These are phyloP conservation scores for Corythoichthys intestinalis DNA, from an alignment of 2,113 vertebrate species.

Conservation along the genomic window DNA sequence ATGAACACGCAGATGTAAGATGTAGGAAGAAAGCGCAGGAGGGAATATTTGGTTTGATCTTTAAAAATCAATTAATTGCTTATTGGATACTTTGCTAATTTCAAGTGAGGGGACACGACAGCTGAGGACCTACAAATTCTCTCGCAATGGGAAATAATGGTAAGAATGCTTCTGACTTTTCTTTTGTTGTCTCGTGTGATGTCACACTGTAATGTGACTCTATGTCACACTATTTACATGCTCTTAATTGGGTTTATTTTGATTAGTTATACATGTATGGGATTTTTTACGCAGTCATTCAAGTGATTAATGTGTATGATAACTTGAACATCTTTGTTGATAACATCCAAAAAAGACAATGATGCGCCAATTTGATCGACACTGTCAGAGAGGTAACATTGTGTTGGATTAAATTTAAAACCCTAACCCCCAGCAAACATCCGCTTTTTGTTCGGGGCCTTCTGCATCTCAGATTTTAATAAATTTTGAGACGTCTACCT, in stretches of 20 bases:
- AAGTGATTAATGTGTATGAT: background rate
- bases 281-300: background rate
- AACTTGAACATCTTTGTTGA: background rate
- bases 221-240: background rate
- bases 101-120: slow-evolving; percentile 11
- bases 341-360: background rate
- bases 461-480: too few relatives aligned
- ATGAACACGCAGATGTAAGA: slow-evolving; percentile 20
- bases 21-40: slow-evolving; percentile 1
- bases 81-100: background rate
- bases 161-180: slow-evolving; percentile 24
- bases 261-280: background rate
- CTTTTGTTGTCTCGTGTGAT: background rate
- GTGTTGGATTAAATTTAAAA: background rate
- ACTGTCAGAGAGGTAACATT: background rate
- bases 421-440: background rate
- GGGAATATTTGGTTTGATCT: slow-evolving; percentile 1
- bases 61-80: background rate
- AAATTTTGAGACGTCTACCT: too few relatives aligned
- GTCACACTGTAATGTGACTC: background rate
- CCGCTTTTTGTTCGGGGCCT: too few relatives aligned
- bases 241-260: background rate
- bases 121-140: background rate
- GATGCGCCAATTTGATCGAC: background rate
- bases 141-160: slow-evolving; percentile 55